Conservation (phyloP, 64 coral and sea anemone genomes). For the Exaiptasia diaphana region DNA sequence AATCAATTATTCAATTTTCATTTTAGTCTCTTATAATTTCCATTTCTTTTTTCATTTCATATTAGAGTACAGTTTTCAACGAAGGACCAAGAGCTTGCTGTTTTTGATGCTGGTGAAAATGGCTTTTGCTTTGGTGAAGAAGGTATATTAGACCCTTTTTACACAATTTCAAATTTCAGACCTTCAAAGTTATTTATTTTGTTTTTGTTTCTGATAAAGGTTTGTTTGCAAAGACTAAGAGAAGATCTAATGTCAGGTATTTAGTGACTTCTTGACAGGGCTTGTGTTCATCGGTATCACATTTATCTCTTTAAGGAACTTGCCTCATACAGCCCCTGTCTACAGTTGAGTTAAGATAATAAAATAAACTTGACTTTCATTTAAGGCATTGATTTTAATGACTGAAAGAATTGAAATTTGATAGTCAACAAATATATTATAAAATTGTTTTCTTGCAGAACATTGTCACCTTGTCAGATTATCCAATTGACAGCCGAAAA, state of each 20-base stretch:
- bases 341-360: no score
- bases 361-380: no score
- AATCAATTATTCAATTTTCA: no score
- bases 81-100: conserved; percentile 44
- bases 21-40: neutral
- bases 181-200: neutral
- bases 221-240: conserved; percentile 60
- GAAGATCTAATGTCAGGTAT: conserved; percentile 78
- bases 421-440: no score
- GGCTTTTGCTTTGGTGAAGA: conserved; percentile 90
- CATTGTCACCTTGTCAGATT: conserved; percentile 69
- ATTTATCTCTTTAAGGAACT: neutral
- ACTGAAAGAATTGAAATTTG: no score
- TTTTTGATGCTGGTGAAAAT: conserved; percentile 66
- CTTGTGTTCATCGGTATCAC: neutral
- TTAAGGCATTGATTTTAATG: no score
- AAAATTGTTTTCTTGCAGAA: conserved; percentile 10
- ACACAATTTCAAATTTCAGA: neutral
- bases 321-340: no score
- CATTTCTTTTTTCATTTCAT: neutral
- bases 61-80: conserved; percentile 61
- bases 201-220: conserved; percentile 11
- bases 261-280: neutral
- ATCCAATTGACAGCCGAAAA: conserved; percentile 51
- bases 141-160: conserved; percentile 16